Percentiles rank a stretch among this genome's conserved stretches.
phyloP scores from a whole-genome alignment of 2,797 vertebrate genomes.

The Chloroceryle inda region DNA sequence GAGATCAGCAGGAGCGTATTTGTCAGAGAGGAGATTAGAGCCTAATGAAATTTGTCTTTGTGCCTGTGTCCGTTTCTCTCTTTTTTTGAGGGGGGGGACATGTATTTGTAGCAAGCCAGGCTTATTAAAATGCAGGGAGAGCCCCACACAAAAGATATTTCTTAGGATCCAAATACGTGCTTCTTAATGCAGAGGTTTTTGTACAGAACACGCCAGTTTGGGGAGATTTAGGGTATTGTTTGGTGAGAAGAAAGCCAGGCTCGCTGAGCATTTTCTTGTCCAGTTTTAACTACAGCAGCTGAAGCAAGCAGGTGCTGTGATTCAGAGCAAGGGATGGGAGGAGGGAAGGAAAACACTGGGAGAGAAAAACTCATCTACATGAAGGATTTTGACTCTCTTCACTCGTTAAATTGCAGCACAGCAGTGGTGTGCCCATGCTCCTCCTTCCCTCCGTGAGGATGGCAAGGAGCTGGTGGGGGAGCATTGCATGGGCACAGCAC shows the following conservation, averaged over 20 bases:
- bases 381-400: not conserved
- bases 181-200: slow-evolving; percentile 50
- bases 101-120: slow-evolving; percentile 22
- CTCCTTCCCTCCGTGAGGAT: not conserved
- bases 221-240: slow-evolving; percentile 55
- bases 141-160: slow-evolving; percentile 26
- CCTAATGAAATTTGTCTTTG: slow-evolving; percentile 75
- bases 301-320: slow-evolving; percentile 59
- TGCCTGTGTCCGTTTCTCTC: not conserved
- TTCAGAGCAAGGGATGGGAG: not conserved
- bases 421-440: fast-evolving
- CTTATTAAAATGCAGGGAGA: slow-evolving; percentile 64
- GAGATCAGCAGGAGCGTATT: slow-evolving; percentile 25
- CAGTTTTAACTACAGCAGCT: slow-evolving; percentile 50
- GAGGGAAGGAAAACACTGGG: not conserved
- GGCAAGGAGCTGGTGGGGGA: not conserved
- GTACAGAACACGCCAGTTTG: slow-evolving; percentile 20
- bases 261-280: slow-evolving; percentile 52
- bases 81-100: not conserved
- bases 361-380: not conserved
- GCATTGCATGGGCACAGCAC: fast-evolving
- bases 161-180: not conserved
- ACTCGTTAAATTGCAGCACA: not conserved
- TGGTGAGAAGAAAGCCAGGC: slow-evolving; percentile 57
- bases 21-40: slow-evolving; percentile 53